Evolutionary conservation across 1,140 invertebrate species (phyloP).

Genomic region (Papilio polyxenes): DNA sequence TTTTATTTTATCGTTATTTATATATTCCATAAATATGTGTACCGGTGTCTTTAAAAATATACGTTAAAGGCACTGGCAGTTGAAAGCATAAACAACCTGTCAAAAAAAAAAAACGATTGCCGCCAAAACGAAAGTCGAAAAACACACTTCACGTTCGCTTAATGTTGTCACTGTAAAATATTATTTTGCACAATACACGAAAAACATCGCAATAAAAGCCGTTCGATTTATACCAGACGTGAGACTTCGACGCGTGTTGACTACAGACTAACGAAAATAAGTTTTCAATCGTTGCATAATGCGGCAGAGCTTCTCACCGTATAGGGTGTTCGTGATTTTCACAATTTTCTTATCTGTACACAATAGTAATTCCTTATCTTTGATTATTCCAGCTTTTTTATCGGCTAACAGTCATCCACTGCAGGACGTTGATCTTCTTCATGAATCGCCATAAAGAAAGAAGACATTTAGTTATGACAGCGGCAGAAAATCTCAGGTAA

Average conservation of each 20-base stretch:
- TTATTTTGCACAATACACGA: slow-evolving; percentile 40
- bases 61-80: slow-evolving; percentile 7
- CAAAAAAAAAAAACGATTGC: slow-evolving; percentile 31
- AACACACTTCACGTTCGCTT: slow-evolving; percentile 10
- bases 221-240: slow-evolving; percentile 24
- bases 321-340: slow-evolving; percentile 47
- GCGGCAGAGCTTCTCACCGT: slow-evolving; percentile 68
- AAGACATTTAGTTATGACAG: not conserved
- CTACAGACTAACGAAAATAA: slow-evolving; percentile 73
- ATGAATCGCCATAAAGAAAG: not conserved
- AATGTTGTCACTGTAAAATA: slow-evolving; percentile 10
- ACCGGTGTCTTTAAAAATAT: not conserved
- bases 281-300: slow-evolving; percentile 72
- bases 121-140: slow-evolving; percentile 37
- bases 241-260: slow-evolving; percentile 42
- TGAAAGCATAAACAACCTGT: slow-evolving; percentile 3
- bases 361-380: not conserved
- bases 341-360: slow-evolving; percentile 41
- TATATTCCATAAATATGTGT: too few relatives aligned
- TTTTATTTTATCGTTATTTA: not conserved
- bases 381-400: not conserved
- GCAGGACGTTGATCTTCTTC: not conserved
- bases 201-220: slow-evolving; percentile 46
- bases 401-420: not conserved
- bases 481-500: not conserved